Conservation (phyloP, 2,888 invertebrate species). For the Calliopum simillimum region DNA sequence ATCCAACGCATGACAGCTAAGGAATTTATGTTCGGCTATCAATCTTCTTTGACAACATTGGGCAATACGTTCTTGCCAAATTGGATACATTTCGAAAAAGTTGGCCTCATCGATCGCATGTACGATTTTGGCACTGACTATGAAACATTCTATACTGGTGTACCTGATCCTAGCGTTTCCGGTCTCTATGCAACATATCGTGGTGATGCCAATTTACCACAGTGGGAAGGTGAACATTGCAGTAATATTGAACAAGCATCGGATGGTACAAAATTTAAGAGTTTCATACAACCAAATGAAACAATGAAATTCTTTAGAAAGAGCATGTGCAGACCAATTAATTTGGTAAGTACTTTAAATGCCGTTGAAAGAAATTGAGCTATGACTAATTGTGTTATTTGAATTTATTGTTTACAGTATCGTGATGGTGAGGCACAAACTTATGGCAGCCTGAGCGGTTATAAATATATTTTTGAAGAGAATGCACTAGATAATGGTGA, state of each 20-base stretch:
- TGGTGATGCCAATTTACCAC: constrained; percentile 78
- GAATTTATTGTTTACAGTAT: constrained; percentile 41
- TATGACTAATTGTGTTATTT: background rate
- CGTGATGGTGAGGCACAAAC: constrained; percentile 70
- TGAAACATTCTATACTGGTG: constrained; percentile 83
- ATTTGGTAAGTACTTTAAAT: constrained; percentile 72
- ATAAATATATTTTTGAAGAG: constrained; percentile 80
- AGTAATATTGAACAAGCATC: constrained; percentile 82
- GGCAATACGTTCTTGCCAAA: constrained; percentile 85
- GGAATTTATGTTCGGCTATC: constrained; percentile 91
- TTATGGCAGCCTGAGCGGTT: constrained; percentile 75
- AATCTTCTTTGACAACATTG: constrained; percentile 82
- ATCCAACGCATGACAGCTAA: constrained; percentile 83
- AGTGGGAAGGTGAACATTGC: constrained; percentile 82
- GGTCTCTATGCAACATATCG: constrained; percentile 84
- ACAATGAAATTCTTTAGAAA: constrained; percentile 82
- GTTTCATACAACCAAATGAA: constrained; percentile 77
- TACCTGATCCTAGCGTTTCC: constrained; percentile 71
- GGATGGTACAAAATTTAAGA: constrained; percentile 87
- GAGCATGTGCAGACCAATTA: constrained; percentile 86
- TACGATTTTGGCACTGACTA: constrained; percentile 85
- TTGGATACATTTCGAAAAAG: constrained; percentile 88
- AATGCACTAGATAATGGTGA: constrained; percentile 84
- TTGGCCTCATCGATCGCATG: constrained; percentile 91
- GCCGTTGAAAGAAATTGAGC: background rate